These are phyloP conservation scores for Pangasianodon hypophthalmus DNA, from an alignment of 2,113 vertebrate species.

Conservation along the genomic window DNA sequence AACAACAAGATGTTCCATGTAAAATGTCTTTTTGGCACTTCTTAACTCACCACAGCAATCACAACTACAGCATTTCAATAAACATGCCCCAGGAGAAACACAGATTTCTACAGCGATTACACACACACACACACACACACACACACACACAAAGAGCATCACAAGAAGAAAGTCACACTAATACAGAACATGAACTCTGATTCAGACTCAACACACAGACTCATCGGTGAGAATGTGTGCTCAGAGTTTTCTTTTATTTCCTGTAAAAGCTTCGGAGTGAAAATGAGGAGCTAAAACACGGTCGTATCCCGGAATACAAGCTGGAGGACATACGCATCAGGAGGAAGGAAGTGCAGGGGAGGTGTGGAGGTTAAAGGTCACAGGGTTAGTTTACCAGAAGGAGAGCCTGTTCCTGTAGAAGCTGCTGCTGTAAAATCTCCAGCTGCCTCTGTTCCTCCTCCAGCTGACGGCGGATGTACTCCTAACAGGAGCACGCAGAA, in stretches of 20 bases:
- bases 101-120: background rate
- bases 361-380: constrained; percentile 21
- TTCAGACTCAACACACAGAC: background rate
- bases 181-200: background rate
- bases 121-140: constrained; percentile 1
- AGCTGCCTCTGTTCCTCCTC: constrained; percentile 99
- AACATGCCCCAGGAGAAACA: background rate
- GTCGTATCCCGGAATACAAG: background rate
- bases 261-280: background rate
- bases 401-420: constrained; percentile 98
- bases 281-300: background rate
- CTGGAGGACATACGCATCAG: background rate
- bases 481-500: constrained; percentile 77
- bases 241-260: background rate
- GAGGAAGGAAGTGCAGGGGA: background rate
- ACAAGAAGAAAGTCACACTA: background rate
- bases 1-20: too few relatives aligned
- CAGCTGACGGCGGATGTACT: constrained; percentile 99
- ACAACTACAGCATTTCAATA: background rate
- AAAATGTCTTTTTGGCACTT: too few relatives aligned
- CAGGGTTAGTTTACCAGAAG: constrained; percentile 88
- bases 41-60: background rate
- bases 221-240: background rate
- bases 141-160: background rate
- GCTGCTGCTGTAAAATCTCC: constrained; percentile 99